A percentile compares a stretch with the other conserved stretches of the same genome.
Evolutionary conservation across 1,140 invertebrate species (phyloP).

Genomic region (Pemphigus obesinymphae): DNA sequence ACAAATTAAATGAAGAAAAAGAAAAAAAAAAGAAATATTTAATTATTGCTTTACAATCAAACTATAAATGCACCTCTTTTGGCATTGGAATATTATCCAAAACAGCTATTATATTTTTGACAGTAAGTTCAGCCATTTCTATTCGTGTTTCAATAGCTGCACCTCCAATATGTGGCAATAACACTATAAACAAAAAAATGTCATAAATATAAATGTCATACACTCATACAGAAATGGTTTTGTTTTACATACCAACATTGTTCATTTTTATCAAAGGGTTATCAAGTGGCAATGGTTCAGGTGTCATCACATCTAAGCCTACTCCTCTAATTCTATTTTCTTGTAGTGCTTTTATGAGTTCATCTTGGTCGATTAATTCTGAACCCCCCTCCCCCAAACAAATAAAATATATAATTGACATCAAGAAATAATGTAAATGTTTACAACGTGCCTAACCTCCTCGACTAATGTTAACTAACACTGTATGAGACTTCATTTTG

Average conservation of each 20-base stretch:
- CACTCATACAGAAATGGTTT: no score
- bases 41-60: background rate
- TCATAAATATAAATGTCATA: background rate
- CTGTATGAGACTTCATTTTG: constrained; percentile 77
- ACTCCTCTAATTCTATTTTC: constrained; percentile 71
- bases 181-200: constrained; percentile 31
- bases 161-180: constrained; percentile 76
- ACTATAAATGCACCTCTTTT: constrained; percentile 27
- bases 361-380: constrained; percentile 60
- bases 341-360: constrained; percentile 69
- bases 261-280: constrained; percentile 70
- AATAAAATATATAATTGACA: background rate
- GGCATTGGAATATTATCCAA: constrained; percentile 65
- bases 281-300: constrained; percentile 80
- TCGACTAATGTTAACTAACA: constrained; percentile 79
- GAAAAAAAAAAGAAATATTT: no score
- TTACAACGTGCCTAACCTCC: constrained; percentile 54
- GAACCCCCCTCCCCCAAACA: no score
- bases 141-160: constrained; percentile 71
- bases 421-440: background rate
- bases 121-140: constrained; percentile 72
- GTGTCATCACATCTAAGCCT: constrained; percentile 86
- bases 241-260: constrained; percentile 71
- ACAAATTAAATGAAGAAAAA: no score
- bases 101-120: constrained; percentile 73